phyloP scores from a whole-genome alignment of 2,113 vertebrate species.

The Panthera leo region DNA sequence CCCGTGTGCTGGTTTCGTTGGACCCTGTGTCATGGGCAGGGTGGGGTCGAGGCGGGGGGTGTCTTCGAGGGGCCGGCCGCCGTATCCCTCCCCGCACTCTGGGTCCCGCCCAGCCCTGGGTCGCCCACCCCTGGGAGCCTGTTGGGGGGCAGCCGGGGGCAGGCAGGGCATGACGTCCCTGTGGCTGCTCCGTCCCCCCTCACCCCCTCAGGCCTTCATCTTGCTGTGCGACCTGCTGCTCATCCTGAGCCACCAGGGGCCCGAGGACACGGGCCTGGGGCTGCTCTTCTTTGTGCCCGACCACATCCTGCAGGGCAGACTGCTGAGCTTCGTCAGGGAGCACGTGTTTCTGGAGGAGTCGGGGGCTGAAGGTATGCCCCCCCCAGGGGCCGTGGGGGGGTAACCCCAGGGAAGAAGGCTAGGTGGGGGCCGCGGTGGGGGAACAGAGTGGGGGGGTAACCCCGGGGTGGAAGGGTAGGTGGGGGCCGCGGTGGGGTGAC shows the following conservation, averaged over 20 bases:
- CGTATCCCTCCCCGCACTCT: rapidly evolving
- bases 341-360: not conserved
- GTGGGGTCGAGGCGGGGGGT: not conserved
- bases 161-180: too few species aligned
- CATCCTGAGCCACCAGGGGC: not conserved
- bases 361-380: not conserved
- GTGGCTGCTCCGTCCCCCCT: not conserved
- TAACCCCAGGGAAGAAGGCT: too few species aligned
- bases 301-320: not conserved
- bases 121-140: not conserved
- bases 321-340: not conserved
- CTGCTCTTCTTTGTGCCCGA: not conserved
- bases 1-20: too few species aligned
- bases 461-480: not conserved
- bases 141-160: too few species aligned
- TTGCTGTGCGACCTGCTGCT: not conserved
- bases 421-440: too few species aligned
- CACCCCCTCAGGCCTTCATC: not conserved
- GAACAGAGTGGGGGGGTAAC: not conserved
- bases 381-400: not conserved
- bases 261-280: not conserved
- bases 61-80: not conserved
- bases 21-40: not conserved
- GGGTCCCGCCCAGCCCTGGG: not conserved
- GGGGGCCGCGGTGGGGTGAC: too few species aligned